Base-by-base conservation (phyloP, 2,888 invertebrate genomes). In the Ctena decussata region DNA sequence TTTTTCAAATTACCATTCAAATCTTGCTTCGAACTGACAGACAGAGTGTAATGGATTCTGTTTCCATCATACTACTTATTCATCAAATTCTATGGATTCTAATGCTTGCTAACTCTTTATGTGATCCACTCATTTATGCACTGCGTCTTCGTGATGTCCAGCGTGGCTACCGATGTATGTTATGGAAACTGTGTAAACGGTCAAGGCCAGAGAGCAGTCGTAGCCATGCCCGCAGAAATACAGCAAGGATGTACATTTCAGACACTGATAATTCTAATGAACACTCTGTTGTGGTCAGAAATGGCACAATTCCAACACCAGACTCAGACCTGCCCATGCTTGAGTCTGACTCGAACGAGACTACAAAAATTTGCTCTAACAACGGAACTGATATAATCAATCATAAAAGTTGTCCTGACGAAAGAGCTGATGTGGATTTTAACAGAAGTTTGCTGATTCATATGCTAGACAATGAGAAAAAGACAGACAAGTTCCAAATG, bases 51-150 rank as follows among this genome's bases (percentile, higher is more conserved):
- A 18, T 44, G 0, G 37, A 32, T 39, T 11, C 44, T 3, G 49
- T 77, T 6, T 39, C 69, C 1, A 27, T 49, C 0, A 49, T 44
- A 21, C 15, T 83, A 8, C 65, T 65, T 21, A 15, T 87, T 0
- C 89, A 90, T 70, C 84, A 90, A 46, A 89, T 90, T 46, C 80
- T 93, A 21, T 90, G 91, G 76, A 85, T 87, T 3, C 77, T 92
- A 24, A 76, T 91, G 21, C 60, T 91, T 1, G 80, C 91, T 21
- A 94, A 94, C 79, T 89, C 92, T 0, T 60, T 94, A 21, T 89
- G 90, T 60, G 93, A 94, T 65, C 93, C 93, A 0, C 80, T 93
- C 15, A 91, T 94, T 37, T 94, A 94, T 74, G 92, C 92, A n/a
- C 84, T 92, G 3, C 80, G 93, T 27, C 86, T 94, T n/a, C 79